A percentile compares a stretch with the other conserved stretches of the same genome.
phyloP scores from a whole-genome alignment of 2,888 invertebrate genomes.

The Dasysyrphus tricinctus region DNA sequence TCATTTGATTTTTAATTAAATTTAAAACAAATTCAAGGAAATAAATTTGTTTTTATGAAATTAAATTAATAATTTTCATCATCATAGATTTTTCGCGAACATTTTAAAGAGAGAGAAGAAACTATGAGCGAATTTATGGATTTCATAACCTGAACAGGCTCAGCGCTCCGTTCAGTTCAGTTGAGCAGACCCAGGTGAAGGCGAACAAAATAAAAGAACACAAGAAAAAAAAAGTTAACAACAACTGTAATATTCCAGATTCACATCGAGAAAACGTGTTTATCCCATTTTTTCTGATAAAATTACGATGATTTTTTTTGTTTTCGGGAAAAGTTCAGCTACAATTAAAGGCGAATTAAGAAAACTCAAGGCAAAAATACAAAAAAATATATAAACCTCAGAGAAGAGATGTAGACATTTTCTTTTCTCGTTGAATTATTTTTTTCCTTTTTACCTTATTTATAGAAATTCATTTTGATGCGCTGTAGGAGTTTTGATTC shows the following conservation, averaged over 20 bases:
- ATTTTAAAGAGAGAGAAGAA: constrained; percentile 25
- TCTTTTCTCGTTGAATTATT: constrained; percentile 34
- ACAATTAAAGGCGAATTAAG: constrained; percentile 17
- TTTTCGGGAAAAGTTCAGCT: constrained; percentile 6
- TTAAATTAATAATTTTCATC: constrained; percentile 15
- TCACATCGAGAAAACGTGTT: constrained; percentile 59
- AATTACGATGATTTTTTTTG: background rate
- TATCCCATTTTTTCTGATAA: constrained; percentile 23
- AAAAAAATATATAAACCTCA: background rate
- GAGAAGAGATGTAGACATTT: constrained; percentile 52
- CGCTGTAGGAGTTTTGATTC: constrained; percentile 59
- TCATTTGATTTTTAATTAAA: constrained; percentile 43
- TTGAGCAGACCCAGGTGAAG: background rate
- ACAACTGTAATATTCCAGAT: constrained; percentile 61
- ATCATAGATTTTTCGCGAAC: constrained; percentile 45
- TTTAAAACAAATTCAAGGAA: constrained; percentile 17
- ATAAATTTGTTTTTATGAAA: background rate
- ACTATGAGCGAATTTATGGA: constrained; percentile 11
- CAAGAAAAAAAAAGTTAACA: constrained; percentile 21
- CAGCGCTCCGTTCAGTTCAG: background rate
- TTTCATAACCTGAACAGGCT: constrained; percentile 33
- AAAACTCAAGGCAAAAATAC: constrained; percentile 9
- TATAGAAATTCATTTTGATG: constrained; percentile 70
- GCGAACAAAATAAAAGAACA: constrained; percentile 9
- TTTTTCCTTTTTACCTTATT: constrained; percentile 65